phyloP scores from a whole-genome alignment of 1,140 invertebrate species.

The Drosophila sucinea region DNA sequence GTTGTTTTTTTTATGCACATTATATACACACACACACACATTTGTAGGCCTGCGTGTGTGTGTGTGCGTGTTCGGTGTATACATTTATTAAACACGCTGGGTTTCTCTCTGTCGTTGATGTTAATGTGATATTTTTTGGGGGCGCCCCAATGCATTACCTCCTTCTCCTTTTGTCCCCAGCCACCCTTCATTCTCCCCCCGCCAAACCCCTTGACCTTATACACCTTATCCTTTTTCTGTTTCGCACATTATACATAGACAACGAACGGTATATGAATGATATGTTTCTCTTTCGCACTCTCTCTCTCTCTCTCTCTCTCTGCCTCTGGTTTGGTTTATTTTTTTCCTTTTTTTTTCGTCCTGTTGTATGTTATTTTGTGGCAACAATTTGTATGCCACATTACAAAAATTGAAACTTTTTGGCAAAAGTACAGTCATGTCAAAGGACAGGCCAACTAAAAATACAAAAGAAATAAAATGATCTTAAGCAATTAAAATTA shows the following conservation, averaged over 20 bases:
- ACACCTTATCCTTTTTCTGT: background rate
- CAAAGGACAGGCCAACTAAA: background rate
- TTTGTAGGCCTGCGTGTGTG: conserved; percentile 13
- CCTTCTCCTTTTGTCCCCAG: background rate
- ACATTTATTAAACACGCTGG: conserved; percentile 23
- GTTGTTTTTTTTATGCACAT: conserved; percentile 40
- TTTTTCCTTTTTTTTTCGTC: background rate
- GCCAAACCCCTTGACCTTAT: background rate
- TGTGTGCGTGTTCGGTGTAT: conserved; percentile 1
- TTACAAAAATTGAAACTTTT: conserved; percentile 13
- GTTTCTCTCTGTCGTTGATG: conserved; percentile 45
- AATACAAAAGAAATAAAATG: background rate
- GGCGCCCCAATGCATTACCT: conserved; percentile 40
- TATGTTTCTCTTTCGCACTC: conserved; percentile 7
- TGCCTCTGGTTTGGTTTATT: background rate
- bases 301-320: conserved; percentile 1
- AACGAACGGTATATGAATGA: conserved; percentile 2
- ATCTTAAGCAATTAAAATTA: background rate
- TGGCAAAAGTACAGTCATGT: conserved; percentile 13
- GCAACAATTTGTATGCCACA: conserved; percentile 7
- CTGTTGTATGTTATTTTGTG: conserved; percentile 6
- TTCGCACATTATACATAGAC: conserved; percentile 10
- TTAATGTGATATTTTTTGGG: conserved; percentile 62
- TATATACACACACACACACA: conserved; percentile 24
- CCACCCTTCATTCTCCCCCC: background rate